These are phyloP conservation scores for Alsophila aescularia DNA, from an alignment of 2,888 invertebrate genomes.

Conservation along the genomic window DNA sequence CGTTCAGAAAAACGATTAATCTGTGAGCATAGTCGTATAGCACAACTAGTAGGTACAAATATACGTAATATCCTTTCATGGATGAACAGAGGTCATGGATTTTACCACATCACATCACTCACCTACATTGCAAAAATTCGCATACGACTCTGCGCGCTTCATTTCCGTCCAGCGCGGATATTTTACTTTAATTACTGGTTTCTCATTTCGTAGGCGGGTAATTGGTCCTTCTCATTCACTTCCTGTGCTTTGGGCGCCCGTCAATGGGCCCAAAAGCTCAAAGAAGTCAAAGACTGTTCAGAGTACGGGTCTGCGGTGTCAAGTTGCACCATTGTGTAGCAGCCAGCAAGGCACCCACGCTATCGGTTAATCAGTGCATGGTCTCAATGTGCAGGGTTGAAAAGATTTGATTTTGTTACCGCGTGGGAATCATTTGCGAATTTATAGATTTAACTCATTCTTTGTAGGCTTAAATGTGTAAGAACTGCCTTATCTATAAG, in stretches of 20 bases:
- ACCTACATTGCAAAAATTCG: slow-evolving; percentile 23
- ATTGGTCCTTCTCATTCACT: slow-evolving; percentile 80
- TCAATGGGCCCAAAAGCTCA: slow-evolving; percentile 58
- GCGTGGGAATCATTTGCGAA: slow-evolving; percentile 28
- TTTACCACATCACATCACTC: too few relatives aligned
- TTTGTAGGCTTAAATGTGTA: too few relatives aligned
- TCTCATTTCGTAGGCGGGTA: slow-evolving; percentile 80
- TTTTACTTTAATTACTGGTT: slow-evolving; percentile 82
- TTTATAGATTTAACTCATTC: background rate
- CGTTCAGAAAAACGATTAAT: too few relatives aligned
- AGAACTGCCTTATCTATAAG: too few relatives aligned
- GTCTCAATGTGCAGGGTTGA: slow-evolving; percentile 42
- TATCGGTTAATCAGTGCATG: slow-evolving; percentile 39
- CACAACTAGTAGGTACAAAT: too few relatives aligned
- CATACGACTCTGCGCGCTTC: slow-evolving; percentile 38
- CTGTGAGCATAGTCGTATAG: too few relatives aligned
- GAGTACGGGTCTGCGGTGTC: slow-evolving; percentile 71
- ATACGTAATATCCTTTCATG: too few relatives aligned
- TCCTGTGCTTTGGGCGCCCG: slow-evolving; percentile 76
- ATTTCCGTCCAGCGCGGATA: slow-evolving; percentile 72
- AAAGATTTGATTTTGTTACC: slow-evolving; percentile 26
- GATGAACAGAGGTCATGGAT: too few relatives aligned
- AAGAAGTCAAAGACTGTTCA: slow-evolving; percentile 57
- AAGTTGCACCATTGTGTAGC: slow-evolving; percentile 65
- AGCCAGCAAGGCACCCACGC: slow-evolving; percentile 72